Conservation (phyloP, 2,113 vertebrate genomes). For the Chionis minor region DNA sequence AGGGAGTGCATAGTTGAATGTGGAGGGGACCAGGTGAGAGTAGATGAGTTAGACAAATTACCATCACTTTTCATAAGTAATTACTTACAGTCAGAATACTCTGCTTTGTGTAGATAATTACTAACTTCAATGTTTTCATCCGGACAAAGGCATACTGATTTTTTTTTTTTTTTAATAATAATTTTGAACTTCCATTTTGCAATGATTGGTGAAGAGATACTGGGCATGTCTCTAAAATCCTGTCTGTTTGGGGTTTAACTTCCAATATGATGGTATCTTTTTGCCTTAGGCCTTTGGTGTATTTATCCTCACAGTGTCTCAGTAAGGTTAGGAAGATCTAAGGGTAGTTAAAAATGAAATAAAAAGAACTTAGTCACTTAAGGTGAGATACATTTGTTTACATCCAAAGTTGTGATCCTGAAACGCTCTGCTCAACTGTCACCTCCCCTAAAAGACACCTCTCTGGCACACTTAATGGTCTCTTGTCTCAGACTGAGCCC, state of each 20-base stretch:
- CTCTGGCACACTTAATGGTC: not conserved
- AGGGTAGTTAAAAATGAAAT: not conserved
- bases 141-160: not conserved
- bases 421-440: not conserved
- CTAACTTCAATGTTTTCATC: not conserved
- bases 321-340: not conserved
- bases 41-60: slow-evolving; percentile 1
- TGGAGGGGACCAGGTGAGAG: not conserved
- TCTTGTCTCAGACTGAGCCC: not conserved
- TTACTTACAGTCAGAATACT: not conserved
- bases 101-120: not conserved
- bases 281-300: not conserved
- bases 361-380: not conserved
- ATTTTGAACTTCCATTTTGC: not conserved
- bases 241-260: not conserved
- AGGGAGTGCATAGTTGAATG: not conserved
- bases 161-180: not conserved
- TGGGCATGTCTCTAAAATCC: not conserved
- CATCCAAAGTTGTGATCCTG: not conserved
- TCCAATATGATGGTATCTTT: not conserved
- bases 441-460: not conserved
- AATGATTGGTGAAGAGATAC: not conserved
- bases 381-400: not conserved
- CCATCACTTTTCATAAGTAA: not conserved
- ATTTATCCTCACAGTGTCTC: not conserved